A percentile compares a stretch with the other conserved stretches of the same genome.
Evolutionary conservation across 2,888 invertebrate species (phyloP).

Genomic region (Carcina quercana): DNA sequence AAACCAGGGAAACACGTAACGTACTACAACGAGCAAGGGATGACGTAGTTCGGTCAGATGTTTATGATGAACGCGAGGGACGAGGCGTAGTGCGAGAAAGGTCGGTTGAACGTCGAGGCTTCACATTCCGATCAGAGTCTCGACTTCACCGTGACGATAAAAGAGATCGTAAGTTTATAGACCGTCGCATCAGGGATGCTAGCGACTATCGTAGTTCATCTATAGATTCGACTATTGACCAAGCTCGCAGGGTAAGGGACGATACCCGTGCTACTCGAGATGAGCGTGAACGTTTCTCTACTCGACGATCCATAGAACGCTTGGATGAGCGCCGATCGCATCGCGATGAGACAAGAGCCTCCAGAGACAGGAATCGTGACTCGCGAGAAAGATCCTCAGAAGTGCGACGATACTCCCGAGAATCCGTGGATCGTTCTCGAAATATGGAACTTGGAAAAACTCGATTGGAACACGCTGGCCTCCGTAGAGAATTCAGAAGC

Average conservation of each 20-base stretch:
- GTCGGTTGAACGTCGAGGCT: slow-evolving; percentile 3
- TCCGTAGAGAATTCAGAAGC: slow-evolving; percentile 3
- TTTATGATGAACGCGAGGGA: neutral
- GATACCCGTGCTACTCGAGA: slow-evolving; percentile 1
- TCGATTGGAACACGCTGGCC: neutral
- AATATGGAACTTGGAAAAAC: too few relatives aligned
- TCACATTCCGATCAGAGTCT: slow-evolving; percentile 1
- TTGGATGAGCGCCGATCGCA: neutral
- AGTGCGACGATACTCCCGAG: slow-evolving; percentile 3
- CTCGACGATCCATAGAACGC: slow-evolving; percentile 1
- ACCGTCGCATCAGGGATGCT: neutral
- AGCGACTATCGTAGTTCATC: neutral
- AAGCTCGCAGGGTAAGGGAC: neutral
- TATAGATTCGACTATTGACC: neutral
- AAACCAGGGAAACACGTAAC: slow-evolving; percentile 9
- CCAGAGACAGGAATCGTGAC: neutral
- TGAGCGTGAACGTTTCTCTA: slow-evolving; percentile 2
- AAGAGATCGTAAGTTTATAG: neutral
- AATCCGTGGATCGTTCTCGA: slow-evolving; percentile 1
- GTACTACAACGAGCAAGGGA: slow-evolving; percentile 11
- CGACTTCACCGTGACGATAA: slow-evolving; percentile 5
- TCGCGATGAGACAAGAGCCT: neutral
- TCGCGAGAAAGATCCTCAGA: neutral
- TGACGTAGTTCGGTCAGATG: slow-evolving; percentile 11
- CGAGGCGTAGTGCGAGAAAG: slow-evolving; percentile 4